These are phyloP conservation scores for Pinctada fucata DNA, from an alignment of 2,888 invertebrate genomes.

Conservation along the genomic window DNA sequence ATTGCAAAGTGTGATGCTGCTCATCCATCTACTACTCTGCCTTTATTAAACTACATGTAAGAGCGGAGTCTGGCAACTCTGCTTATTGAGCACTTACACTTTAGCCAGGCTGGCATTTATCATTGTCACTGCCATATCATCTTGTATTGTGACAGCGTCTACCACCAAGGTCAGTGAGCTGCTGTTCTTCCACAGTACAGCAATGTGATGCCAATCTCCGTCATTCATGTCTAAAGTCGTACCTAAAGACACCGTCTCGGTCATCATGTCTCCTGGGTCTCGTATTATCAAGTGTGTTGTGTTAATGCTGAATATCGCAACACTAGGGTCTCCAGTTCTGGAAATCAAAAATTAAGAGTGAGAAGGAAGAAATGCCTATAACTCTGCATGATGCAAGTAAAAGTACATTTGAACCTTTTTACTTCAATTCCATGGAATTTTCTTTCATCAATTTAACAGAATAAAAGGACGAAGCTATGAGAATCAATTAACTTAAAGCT, in stretches of 20 bases:
- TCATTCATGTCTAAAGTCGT: conserved; percentile 18
- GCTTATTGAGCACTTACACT: conserved; percentile 3
- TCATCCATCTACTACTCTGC: too few species aligned
- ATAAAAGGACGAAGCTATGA: too few species aligned
- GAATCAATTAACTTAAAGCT: too few species aligned
- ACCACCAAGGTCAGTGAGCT: background rate
- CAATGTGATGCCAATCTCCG: conserved; percentile 44
- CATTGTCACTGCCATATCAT: background rate
- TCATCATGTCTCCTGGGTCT: background rate
- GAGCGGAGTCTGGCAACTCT: too few species aligned
- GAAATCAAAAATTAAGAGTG: background rate
- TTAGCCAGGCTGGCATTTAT: background rate
- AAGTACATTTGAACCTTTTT: too few species aligned
- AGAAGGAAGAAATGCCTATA: background rate
- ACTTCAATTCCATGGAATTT: too few species aligned
- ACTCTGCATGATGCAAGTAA: too few species aligned
- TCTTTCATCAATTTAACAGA: too few species aligned
- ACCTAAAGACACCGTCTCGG: background rate
- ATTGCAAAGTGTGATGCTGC: too few species aligned
- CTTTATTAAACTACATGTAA: too few species aligned
- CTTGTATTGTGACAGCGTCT: background rate
- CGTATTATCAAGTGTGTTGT: conserved; percentile 10
- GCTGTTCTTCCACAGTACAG: conserved; percentile 20
- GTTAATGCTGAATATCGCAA: background rate
- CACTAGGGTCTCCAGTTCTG: background rate